Conservation (phyloP, 2,797 vertebrate species). For the Notoglanidium macrostoma region DNA sequence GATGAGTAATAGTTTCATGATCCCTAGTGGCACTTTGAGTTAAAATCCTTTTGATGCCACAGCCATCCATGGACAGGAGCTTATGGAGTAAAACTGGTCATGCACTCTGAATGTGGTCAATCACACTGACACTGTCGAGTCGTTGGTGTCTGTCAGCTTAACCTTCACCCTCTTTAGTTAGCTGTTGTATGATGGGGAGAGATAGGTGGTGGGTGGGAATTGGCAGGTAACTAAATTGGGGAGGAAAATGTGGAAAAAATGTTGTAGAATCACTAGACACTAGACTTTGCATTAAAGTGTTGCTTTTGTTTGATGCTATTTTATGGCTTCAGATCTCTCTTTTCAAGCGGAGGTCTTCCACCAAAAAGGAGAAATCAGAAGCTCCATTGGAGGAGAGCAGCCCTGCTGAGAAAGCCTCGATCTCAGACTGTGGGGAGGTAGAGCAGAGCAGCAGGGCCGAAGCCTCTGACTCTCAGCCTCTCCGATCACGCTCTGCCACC, state of each 20-base stretch:
- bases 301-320: background rate
- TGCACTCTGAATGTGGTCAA: background rate
- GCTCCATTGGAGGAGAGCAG: conserved; percentile 15
- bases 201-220: background rate
- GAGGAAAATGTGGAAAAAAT: background rate
- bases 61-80: background rate
- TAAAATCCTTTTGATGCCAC: background rate
- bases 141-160: background rate
- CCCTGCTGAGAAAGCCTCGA: background rate
- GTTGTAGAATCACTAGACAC: background rate
- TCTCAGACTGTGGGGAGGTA: conserved; percentile 58
- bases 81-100: background rate
- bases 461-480: conserved; percentile 51
- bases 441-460: conserved; percentile 60
- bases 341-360: conserved; percentile 78
- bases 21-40: background rate
- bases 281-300: background rate
- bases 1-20: background rate
- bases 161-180: background rate
- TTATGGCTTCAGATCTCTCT: conserved; percentile 79
- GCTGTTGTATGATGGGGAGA: background rate
- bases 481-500: conserved; percentile 76
- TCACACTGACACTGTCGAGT: background rate
- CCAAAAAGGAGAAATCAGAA: conserved; percentile 50
- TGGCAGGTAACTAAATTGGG: background rate